Base-by-base conservation (phyloP, 1,140 invertebrate species). In the Microplitis demolitor region DNA sequence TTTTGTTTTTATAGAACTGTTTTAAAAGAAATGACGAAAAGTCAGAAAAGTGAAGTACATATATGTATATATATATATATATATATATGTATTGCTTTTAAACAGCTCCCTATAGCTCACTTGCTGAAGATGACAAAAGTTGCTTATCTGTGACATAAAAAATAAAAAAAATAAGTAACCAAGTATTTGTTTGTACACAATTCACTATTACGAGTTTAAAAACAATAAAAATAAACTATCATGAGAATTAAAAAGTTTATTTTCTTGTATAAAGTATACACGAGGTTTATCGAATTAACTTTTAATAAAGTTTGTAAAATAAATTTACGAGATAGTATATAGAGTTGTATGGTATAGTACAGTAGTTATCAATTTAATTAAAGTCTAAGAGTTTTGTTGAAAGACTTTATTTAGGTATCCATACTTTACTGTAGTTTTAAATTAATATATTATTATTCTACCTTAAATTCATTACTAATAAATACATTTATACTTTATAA, bases 21-120 rank as follows among this genome's bases (percentile, higher is more conserved):
- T 35, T 50, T 24, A 8, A 24, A 35, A 45, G 34, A 56, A 51
- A 69, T 51, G 35, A 69, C n/a, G 4, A 73, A 50, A 64, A 73
- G 51, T 35, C 60, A 35, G 60, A 61, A 67, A 73, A 73, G 31
- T 34, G 62, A 37, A 66, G 35, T 11, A 66, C 66, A 54, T 62
- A n/a, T 35, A 24, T 50, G 2, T 24, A 24, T 24, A 24, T 24
- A 24, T 24, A 24, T 24, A 24, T 24, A 24, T 24, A 24, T 24
- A 24, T 24, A 24, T 24, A 24, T 24, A 24, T 39, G 34, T 45
- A 53, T 66, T 45, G 50, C 61, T 54, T 35, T 34, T 31, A 60
- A 71, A 74, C 64, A 66, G 64, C 69, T 67, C 69, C 63, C 63
- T 45, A 13, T 9, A 67, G 69, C 69, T 51, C 63, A 56, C 60